Evolutionary conservation across 2,113 vertebrate genomes (phyloP).

Genomic region (Stegastes partitus): DNA sequence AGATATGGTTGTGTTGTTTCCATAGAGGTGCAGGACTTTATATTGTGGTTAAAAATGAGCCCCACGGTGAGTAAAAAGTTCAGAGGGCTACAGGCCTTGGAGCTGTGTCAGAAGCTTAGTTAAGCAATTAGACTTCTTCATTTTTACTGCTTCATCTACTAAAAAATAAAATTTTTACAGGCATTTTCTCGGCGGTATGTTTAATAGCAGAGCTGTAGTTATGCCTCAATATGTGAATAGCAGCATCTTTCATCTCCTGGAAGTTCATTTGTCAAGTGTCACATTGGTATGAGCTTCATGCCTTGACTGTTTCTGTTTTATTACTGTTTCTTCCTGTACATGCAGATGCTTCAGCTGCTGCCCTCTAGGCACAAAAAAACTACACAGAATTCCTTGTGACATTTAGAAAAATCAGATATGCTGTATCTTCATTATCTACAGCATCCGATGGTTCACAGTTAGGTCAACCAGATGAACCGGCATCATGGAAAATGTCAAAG

Average conservation of each 20-base stretch:
- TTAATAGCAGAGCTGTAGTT: not conserved
- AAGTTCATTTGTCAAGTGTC: conserved; percentile 23
- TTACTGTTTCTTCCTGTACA: not conserved
- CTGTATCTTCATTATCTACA: conserved; percentile 34
- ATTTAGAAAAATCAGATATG: conserved; percentile 48
- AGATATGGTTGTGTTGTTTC: no score
- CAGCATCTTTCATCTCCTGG: not conserved
- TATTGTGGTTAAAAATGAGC: no score
- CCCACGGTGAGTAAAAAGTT: no score
- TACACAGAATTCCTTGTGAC: conserved; percentile 23
- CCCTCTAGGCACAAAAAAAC: conserved; percentile 35
- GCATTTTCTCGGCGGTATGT: not conserved
- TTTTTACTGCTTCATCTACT: conserved; percentile 1
- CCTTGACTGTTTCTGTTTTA: conserved; percentile 9
- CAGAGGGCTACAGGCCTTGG: not conserved
- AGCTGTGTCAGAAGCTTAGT: not conserved
- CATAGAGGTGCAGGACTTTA: no score
- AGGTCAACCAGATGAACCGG: conserved; percentile 31
- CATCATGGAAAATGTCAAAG: conserved; percentile 43
- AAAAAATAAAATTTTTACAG: not conserved
- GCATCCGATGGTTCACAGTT: conserved; percentile 31
- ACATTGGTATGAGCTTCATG: conserved; percentile 28
- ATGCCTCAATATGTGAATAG: conserved; percentile 5
- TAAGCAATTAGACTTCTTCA: conserved; percentile 11
- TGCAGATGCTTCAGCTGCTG: conserved; percentile 34